phyloP scores from a whole-genome alignment of 1,140 invertebrate species.

The Melipona quadrifasciata region DNA sequence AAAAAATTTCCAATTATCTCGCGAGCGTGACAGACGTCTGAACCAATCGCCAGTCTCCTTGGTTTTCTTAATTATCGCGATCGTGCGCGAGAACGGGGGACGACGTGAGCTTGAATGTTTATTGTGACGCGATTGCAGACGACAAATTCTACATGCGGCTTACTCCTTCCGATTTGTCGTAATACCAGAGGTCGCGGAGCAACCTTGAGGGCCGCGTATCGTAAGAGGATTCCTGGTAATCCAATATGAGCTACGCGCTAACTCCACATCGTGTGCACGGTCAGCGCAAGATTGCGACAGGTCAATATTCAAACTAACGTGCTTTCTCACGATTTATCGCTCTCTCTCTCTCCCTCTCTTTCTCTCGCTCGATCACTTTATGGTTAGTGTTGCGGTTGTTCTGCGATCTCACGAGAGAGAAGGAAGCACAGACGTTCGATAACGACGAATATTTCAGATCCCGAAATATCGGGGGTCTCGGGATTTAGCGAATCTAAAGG shows the following conservation, averaged over 20 bases:
- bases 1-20: background rate
- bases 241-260: constrained; percentile 76
- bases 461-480: background rate
- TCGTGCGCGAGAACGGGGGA: no score
- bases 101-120: background rate
- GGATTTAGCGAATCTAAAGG: background rate
- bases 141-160: constrained; percentile 12
- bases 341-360: background rate
- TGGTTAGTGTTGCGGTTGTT: background rate
- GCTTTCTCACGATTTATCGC: background rate
- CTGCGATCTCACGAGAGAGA: background rate
- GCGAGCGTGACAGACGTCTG: background rate
- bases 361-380: background rate
- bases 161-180: constrained; percentile 44
- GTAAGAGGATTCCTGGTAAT: constrained; percentile 78
- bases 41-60: background rate
- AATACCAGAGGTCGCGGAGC: constrained; percentile 67
- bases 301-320: constrained; percentile 47
- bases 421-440: background rate
- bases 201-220: constrained; percentile 60
- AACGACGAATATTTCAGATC: background rate
- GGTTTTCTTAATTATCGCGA: background rate
- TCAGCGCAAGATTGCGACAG: constrained; percentile 59
- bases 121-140: constrained; percentile 6
- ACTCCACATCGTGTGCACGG: constrained; percentile 46